These are phyloP conservation scores for Maconellicoccus hirsutus DNA, from an alignment of 1,140 invertebrate genomes.

Conservation along the genomic window DNA sequence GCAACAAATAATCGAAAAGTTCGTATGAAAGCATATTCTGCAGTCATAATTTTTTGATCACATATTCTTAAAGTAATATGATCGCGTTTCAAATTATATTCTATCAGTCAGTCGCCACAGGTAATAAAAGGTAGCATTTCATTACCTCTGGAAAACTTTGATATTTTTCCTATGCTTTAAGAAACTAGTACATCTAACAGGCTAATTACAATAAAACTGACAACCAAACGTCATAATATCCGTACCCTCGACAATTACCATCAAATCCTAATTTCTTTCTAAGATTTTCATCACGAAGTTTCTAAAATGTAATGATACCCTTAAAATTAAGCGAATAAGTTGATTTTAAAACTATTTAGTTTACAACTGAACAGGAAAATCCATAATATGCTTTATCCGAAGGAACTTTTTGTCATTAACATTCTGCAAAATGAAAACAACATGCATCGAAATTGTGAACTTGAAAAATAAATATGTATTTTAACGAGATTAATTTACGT, in stretches of 20 bases:
- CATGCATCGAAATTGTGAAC: too few relatives aligned
- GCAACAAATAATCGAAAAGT: not conserved
- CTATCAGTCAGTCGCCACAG: constrained; percentile 2
- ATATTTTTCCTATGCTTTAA: not conserved
- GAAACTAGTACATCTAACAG: not conserved
- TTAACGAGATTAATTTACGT: not conserved
- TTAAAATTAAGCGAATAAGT: constrained; percentile 6
- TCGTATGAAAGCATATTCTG: constrained; percentile 8
- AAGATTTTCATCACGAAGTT: not conserved
- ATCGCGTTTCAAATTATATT: not conserved
- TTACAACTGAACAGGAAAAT: not conserved
- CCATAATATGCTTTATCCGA: not conserved
- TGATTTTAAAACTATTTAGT: not conserved
- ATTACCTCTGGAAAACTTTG: not conserved
- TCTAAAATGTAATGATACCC: not conserved
- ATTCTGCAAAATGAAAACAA: not conserved
- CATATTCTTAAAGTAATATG: not conserved
- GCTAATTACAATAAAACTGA: constrained; percentile 5
- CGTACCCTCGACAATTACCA: not conserved
- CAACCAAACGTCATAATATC: not conserved
- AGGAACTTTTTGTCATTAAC: not conserved
- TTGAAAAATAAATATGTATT: too few relatives aligned
- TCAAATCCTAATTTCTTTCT: not conserved
- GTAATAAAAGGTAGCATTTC: not conserved
- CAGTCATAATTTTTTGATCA: not conserved